Evolutionary conservation across 2,797 vertebrate genomes (phyloP), one percentile per base, ranked within the genome.

Genomic region (Myiotriccus ornatus): DNA sequence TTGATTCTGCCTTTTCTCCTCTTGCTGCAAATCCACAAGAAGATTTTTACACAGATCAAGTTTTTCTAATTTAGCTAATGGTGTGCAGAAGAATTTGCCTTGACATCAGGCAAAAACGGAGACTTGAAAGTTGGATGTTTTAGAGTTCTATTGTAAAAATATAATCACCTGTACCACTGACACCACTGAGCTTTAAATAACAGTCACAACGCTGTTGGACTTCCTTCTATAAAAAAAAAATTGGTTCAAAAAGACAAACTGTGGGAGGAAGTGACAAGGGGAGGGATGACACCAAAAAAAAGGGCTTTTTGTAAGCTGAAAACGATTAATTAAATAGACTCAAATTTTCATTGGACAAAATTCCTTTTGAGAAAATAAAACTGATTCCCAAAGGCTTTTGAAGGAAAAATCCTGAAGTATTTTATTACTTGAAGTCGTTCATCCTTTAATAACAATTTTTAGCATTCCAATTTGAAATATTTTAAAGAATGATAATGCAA

Each of bases 51-150:
- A 47, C 20, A 39, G 17, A 24, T 37, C 2, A 52, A 80, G 17
- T 30, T 12, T 64, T 49, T 59, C 43, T 39, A 25, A 27, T 49
- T 20, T 15, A 68, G 28, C 5, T 64, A 78, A 59, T 2, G 2
- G 30, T 2, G 3, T 16, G 15, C 25, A 46, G 47, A 71, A 62
- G 17, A 65, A 60, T 3, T 11, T 0, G 0, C 28, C 34, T n/a
- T 35, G 14, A 24, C 34, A 24, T 11, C 16, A 80, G 27, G 24
- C 5, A 46, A 60, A 89, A 60, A 24, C 3, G 44, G 2, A 19
- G 37, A 67, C 56, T 67, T 62, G 19, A 25, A 84, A 62, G 21
- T 32, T 80, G 23, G 8, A 57, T 16, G 12, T 1, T 69, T 87
- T 16, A 24, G 49, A 69, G 21, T 28, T 35, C 20, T 22, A 12